Conservation (phyloP, 2,888 invertebrate species). For the Plebejus anna region DNA sequence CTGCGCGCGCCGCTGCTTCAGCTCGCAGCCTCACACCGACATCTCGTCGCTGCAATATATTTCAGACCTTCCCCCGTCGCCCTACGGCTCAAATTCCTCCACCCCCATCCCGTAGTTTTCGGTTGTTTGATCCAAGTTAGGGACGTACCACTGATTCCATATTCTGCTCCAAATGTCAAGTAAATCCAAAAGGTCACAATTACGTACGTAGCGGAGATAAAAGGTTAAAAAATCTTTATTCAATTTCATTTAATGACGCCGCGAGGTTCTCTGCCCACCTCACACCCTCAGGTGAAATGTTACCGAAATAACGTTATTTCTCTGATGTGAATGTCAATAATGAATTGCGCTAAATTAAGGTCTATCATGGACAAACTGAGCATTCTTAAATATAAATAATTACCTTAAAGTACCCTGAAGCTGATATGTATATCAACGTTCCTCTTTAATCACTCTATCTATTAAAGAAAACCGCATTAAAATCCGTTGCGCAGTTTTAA, state of each 20-base stretch:
- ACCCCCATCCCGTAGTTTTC: constrained; percentile 36
- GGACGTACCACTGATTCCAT: constrained; percentile 36
- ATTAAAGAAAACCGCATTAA: too few relatives aligned
- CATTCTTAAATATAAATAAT: too few relatives aligned
- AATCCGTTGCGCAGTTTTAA: too few relatives aligned
- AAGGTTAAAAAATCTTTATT: constrained; percentile 23
- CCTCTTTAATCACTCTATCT: too few relatives aligned
- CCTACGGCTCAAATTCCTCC: constrained; percentile 40
- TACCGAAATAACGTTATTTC: not conserved
- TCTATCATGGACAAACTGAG: too few relatives aligned
- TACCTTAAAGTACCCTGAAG: too few relatives aligned
- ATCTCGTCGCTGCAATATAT: constrained; percentile 49
- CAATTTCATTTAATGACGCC: not conserved
- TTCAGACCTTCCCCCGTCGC: constrained; percentile 40
- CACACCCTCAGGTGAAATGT: not conserved
- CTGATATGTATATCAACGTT: too few relatives aligned
- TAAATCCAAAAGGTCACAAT: constrained; percentile 36
- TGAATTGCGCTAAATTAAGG: too few relatives aligned
- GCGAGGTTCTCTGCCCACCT: not conserved
- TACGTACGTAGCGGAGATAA: constrained; percentile 13
- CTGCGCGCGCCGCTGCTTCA: constrained; percentile 66
- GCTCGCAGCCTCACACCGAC: constrained; percentile 55
- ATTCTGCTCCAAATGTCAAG: constrained; percentile 37
- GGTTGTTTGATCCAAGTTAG: constrained; percentile 41
- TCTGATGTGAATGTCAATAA: not conserved